Evolutionary conservation across 2,888 invertebrate genomes (phyloP).

Genomic region (Lithophane socia): DNA sequence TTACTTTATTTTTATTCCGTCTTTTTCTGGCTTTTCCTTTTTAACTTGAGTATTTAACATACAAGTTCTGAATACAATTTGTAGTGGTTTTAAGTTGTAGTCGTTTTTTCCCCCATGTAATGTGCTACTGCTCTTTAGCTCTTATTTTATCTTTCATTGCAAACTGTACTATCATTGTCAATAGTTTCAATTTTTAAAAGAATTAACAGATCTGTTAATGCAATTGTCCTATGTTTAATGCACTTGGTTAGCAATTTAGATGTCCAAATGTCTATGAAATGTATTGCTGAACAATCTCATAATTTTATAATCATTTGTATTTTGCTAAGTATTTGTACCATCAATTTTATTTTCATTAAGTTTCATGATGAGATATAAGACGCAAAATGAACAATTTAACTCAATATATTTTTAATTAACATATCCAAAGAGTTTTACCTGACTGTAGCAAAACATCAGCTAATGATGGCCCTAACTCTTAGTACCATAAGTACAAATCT

Average conservation of each 20-base stretch:
- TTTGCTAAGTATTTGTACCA: neutral
- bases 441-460: neutral
- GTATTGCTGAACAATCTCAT: neutral
- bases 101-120: neutral
- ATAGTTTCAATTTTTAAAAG: neutral
- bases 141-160: neutral
- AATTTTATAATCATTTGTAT: neutral
- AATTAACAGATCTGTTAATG: neutral
- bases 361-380: neutral
- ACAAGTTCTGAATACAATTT: neutral
- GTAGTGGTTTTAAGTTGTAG: neutral
- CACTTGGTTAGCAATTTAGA: neutral
- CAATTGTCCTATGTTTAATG: neutral
- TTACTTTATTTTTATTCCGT: constrained; percentile 40
- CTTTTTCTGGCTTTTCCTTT: neutral
- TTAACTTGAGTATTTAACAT: neutral
- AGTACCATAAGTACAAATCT: neutral
- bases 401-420: neutral
- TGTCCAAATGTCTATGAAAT: neutral
- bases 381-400: neutral
- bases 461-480: neutral
- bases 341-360: neutral
- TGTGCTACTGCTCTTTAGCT: neutral
- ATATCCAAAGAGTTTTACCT: too few species aligned
- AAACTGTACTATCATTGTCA: neutral